Base-by-base conservation (phyloP, 2,113 vertebrate species). In the Panthera leo region DNA sequence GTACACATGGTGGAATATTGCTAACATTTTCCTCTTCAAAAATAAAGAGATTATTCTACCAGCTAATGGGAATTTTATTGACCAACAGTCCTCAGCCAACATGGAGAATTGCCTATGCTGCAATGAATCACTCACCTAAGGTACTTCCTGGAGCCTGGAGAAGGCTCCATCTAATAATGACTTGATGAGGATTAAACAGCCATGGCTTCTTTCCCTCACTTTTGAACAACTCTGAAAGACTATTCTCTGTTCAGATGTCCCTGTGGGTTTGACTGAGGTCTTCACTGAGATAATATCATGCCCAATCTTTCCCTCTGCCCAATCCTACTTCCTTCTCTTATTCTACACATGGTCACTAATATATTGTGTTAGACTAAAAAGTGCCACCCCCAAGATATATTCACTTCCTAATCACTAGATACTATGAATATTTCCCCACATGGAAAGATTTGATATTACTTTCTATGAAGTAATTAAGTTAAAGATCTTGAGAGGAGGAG, bases 141-240 rank as follows among this genome's bases (percentile, higher is more conserved):
- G 48, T n/a, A 8, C 67, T 55, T 87, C 9, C 13, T 39, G 18
- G 45, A 36, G 11, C 9, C 13, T 39, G 18, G 45, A 36, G 11
- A 25, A 39, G 10, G 13, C 27, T 71, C 25, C 0, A 9, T 29
- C 83, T 55, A 61, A 25, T 13, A 75, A 16, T 23, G 12, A 3
- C 7, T 55, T 39, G 18, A 48, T 19, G 51, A 76, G 5, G 48
- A 11, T 27, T 42, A 70, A 12, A 61, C 0, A 42, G 19, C 18
- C 23, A 5, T 34, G 18, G 0, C 2, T 4, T 0, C 10, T 89
- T n/a, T 67, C 34, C 27, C 6, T 58, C 25, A 55, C 10, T 14
- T 53, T 90, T 89, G 42, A 51, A 67, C 14, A n/a, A n/a, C 1
- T n/a, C 5, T 84, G 5, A 4, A 63, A 36, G 18, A 9, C 9